phyloP scores from a whole-genome alignment of 2,113 vertebrate genomes.

The Galbula dea region DNA sequence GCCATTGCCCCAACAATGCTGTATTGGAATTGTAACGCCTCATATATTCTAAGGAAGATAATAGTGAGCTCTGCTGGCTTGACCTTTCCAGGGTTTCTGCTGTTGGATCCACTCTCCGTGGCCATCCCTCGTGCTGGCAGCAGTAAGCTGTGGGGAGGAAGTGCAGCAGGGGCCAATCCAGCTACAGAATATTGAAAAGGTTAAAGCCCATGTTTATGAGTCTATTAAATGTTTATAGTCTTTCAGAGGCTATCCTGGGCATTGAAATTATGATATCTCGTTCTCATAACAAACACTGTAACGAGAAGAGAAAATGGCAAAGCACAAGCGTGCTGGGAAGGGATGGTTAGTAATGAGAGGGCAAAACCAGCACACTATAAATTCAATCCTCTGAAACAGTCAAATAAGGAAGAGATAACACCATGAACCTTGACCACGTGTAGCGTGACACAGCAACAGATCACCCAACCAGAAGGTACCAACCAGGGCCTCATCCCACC shows the following conservation, averaged over 20 bases:
- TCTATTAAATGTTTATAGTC: slow-evolving; percentile 65
- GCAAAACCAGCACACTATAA: background rate
- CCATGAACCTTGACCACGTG: fast-evolving
- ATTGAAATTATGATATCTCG: slow-evolving; percentile 48
- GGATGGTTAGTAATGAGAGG: background rate
- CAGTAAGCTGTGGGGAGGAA: slow-evolving; percentile 19
- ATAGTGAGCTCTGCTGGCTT: slow-evolving; percentile 31
- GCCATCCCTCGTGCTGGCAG: slow-evolving; percentile 10
- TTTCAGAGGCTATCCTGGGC: slow-evolving; percentile 32
- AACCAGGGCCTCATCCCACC: fast-evolving
- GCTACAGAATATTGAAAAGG: slow-evolving; percentile 62
- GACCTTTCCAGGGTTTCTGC: slow-evolving; percentile 50
- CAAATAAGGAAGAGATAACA: background rate
- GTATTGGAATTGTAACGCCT: background rate
- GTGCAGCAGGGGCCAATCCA: slow-evolving; percentile 2
- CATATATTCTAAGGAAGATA: slow-evolving; percentile 34
- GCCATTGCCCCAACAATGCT: background rate
- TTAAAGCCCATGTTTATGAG: slow-evolving; percentile 68
- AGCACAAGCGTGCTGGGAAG: background rate
- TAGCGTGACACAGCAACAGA: background rate
- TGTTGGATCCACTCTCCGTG: background rate
- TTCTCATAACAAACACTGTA: slow-evolving; percentile 60
- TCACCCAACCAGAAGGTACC: background rate
- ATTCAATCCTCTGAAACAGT: background rate
- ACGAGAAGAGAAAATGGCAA: background rate